Evolutionary conservation across 2,797 vertebrate genomes (phyloP), one percentile per base, ranked within the genome.

Genomic region (Odontamblyopus rebecca): DNA sequence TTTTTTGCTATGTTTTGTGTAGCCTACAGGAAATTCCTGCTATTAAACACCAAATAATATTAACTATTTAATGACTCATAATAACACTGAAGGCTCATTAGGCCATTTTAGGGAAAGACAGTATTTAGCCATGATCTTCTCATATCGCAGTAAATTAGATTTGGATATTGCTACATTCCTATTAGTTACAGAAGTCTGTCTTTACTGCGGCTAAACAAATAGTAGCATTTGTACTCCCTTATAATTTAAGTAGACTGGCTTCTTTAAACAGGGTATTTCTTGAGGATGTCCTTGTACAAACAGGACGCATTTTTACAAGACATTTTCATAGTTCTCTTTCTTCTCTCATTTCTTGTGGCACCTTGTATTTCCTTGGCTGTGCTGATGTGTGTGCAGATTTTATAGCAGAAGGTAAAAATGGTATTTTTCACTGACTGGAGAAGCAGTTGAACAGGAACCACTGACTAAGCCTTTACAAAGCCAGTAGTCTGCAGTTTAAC

Each of bases 251-350:
- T 23, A 44, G 19, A 15, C 13, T 44, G 32, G n/a, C 9, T 19
- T 63, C 11, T 13, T 26, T 23, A 79, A 67, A 67, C 65, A 73
- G 13, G 38, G 44, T 27, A 18, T 29, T 27, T 27, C 38, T 12
- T 23, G 62, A 64, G 23, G 11, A 16, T 66, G 63, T 66, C 44
- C 63, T 66, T 6, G 44, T 51, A 66, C 63, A 70, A 78, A 77
- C 75, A 73, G 80, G 75, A 82, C 78, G 68, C 67, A 41, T 66
- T 74, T 87, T 86, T 83, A 88, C 71, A 68, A 68, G 85, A 80
- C 63, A 48, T 75, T 38, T 87, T 86, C 70, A 75, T 76, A 57
- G 18, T 74, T 61, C 38, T 65, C 72, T 65, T 77, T 61, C 67
- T 75, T 57, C 60, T 66, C 75, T 73, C 68, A 67, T 73, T 67